phyloP scores from a whole-genome alignment of 2,888 invertebrate species.

The Odontomyia ornata region DNA sequence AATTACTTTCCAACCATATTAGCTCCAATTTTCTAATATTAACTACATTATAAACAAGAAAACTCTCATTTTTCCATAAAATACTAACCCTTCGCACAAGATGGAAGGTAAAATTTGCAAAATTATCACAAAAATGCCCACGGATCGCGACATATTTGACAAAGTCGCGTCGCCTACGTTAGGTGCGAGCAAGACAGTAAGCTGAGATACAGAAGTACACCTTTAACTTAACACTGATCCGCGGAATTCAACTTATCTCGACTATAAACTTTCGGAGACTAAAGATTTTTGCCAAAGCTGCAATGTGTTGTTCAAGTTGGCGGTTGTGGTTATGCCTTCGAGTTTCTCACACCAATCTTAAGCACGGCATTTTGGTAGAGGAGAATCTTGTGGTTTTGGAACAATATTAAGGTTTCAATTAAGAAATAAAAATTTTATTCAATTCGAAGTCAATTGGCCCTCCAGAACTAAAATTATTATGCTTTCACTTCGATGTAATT shows the following conservation, averaged over 20 bases:
- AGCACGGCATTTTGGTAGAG: not conserved
- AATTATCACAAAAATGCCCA: conserved; percentile 34
- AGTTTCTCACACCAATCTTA: not conserved
- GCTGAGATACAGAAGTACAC: not conserved
- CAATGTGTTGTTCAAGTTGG: not conserved
- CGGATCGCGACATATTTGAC: conserved; percentile 41
- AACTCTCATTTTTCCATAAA: not conserved
- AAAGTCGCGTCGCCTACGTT: conserved; percentile 13
- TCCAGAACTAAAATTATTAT: too few species aligned
- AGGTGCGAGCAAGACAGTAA: not conserved
- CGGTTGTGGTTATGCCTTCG: too few species aligned
- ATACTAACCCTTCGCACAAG: conserved; percentile 39
- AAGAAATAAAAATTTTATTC: too few species aligned
- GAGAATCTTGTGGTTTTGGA: not conserved
- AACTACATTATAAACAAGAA: too few species aligned
- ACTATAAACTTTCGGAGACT: conserved; percentile 29
- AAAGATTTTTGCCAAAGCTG: conserved; percentile 2
- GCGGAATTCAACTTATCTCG: conserved; percentile 4
- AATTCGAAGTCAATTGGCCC: too few species aligned
- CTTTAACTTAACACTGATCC: not conserved
- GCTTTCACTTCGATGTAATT: too few species aligned
- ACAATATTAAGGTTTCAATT: too few species aligned
- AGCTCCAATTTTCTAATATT: too few species aligned
- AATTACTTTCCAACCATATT: too few species aligned
- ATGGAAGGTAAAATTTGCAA: conserved; percentile 26